These are phyloP conservation scores for Mormyrus lacerda DNA, from an alignment of 2,113 vertebrate species.

Conservation along the genomic window DNA sequence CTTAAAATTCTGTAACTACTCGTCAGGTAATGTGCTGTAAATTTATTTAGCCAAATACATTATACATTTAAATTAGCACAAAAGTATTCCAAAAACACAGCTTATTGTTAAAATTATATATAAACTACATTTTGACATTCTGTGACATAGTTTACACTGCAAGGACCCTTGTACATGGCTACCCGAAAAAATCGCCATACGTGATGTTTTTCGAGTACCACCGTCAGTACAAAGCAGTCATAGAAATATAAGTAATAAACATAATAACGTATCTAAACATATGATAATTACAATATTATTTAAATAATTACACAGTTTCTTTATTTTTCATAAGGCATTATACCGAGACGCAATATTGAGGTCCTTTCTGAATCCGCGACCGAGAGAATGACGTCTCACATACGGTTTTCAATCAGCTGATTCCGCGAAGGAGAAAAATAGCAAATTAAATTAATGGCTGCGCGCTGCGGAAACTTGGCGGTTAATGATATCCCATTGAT, in stretches of 20 bases:
- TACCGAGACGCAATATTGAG: not conserved
- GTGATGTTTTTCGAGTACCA: not conserved
- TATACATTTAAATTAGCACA: not conserved
- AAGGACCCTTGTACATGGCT: not conserved
- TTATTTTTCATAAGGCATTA: slow-evolving; percentile 7
- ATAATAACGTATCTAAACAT: not conserved
- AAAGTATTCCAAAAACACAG: not conserved
- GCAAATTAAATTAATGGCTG: slow-evolving; percentile 17
- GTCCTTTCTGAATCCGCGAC: slow-evolving; percentile 11
- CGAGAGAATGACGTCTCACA: slow-evolving; percentile 42
- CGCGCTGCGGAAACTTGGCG: not conserved
- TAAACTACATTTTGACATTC: slow-evolving; percentile 2
- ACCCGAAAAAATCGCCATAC: not conserved
- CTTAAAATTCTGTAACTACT: not conserved
- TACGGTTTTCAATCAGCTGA: slow-evolving; percentile 51
- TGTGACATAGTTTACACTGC: not conserved
- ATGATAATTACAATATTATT: not conserved
- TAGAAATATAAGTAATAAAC: not conserved
- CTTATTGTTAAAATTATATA: not conserved
- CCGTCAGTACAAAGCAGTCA: not conserved
- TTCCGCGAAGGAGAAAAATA: slow-evolving; percentile 36
- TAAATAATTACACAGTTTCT: not conserved
- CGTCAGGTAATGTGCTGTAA: not conserved
- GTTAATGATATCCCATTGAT: not conserved
- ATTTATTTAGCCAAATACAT: not conserved